Evolutionary conservation across 2,888 invertebrate genomes (phyloP).

Genomic region (Diaprepes abbreviatus): DNA sequence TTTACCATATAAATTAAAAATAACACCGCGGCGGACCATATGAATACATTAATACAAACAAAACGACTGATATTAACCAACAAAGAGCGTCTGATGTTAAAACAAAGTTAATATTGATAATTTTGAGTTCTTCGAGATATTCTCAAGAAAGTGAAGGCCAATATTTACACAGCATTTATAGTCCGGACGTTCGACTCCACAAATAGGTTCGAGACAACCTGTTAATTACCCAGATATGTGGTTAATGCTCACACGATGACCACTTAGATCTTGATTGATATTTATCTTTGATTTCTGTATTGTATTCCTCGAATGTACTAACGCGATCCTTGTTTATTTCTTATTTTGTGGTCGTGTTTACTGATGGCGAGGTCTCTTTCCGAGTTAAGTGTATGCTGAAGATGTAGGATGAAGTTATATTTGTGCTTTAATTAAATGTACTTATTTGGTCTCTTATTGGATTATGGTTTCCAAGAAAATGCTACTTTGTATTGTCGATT

Average conservation of each 20-base stretch:
- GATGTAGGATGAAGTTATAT: slow-evolving; percentile 39
- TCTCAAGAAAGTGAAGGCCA: slow-evolving; percentile 66
- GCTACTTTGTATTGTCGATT: not conserved
- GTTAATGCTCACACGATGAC: slow-evolving; percentile 64
- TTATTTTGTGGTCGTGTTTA: slow-evolving; percentile 43
- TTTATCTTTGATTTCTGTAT: slow-evolving; percentile 60
- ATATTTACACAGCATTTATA: slow-evolving; percentile 69
- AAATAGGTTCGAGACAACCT: slow-evolving; percentile 67
- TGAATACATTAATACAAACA: slow-evolving; percentile 44
- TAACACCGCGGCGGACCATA: slow-evolving; percentile 41
- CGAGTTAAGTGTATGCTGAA: slow-evolving; percentile 29
- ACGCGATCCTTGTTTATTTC: slow-evolving; percentile 46
- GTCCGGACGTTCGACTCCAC: slow-evolving; percentile 66
- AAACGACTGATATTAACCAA: slow-evolving; percentile 49
- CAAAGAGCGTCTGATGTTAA: slow-evolving; percentile 57
- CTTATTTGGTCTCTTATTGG: slow-evolving; percentile 33
- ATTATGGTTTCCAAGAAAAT: slow-evolving; percentile 40
- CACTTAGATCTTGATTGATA: slow-evolving; percentile 64
- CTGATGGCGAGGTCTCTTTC: slow-evolving; percentile 43
- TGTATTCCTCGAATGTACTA: slow-evolving; percentile 34
- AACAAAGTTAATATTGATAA: slow-evolving; percentile 67
- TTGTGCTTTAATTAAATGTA: slow-evolving; percentile 50
- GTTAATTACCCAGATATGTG: slow-evolving; percentile 68
- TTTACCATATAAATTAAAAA: slow-evolving; percentile 44
- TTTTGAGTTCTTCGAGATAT: slow-evolving; percentile 63